A percentile compares a stretch with the other conserved stretches of the same genome.
phyloP scores from a whole-genome alignment of 2,797 vertebrate genomes.

The Meda fulgida region DNA sequence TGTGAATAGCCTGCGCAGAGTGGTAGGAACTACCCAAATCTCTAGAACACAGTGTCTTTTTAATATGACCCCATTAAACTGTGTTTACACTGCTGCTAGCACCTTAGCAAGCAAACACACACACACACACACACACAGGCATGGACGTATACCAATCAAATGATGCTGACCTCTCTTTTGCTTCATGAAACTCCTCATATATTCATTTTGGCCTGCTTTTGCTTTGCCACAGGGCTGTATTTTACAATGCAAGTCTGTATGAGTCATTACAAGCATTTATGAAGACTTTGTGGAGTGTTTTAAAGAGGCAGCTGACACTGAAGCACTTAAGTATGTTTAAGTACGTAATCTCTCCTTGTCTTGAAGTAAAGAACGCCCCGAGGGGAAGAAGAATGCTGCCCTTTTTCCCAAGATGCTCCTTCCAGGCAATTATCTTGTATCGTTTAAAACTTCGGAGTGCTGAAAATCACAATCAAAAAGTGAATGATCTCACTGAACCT shows the following conservation, averaged over 20 bases:
- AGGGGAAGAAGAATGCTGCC: conserved; percentile 17
- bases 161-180: neutral
- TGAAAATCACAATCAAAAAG: neutral
- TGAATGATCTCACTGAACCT: neutral
- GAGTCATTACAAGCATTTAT: conserved; percentile 19
- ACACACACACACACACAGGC: conserved; percentile 18
- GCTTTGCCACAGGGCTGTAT: neutral
- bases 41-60: conserved; percentile 46
- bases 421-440: conserved; percentile 14
- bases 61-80: conserved; percentile 45
- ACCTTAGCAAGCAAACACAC: conserved; percentile 39
- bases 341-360: conserved; percentile 48
- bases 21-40: conserved; percentile 41
- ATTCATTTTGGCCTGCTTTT: neutral
- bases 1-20: conserved; percentile 42
- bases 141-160: neutral
- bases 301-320: conserved; percentile 31
- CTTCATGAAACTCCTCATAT: conserved; percentile 20
- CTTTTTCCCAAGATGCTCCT: conserved; percentile 31
- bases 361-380: conserved; percentile 29
- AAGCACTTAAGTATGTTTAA: conserved; percentile 45
- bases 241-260: conserved; percentile 12
- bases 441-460: conserved; percentile 13
- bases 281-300: conserved; percentile 40
- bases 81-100: conserved; percentile 38